A percentile compares a stretch with the other conserved stretches of the same genome.
Evolutionary conservation across 2,888 invertebrate genomes (phyloP).

Genomic region (Mechanitis mazaeus): DNA sequence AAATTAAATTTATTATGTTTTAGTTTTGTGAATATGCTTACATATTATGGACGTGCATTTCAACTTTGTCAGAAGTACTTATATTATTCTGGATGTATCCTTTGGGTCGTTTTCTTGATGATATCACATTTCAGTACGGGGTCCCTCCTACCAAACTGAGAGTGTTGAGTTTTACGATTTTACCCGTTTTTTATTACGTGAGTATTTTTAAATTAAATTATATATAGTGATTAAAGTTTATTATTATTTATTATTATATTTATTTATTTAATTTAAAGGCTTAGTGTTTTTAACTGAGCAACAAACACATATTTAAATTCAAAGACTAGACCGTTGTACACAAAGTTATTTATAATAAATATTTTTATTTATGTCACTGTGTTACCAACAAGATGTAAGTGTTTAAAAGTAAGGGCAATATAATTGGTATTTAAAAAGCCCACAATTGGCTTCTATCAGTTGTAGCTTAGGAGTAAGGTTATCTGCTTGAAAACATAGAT

Average conservation of each 20-base stretch:
- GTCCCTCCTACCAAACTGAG: constrained; percentile 35
- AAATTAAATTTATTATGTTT: constrained; percentile 12
- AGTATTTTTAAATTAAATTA: constrained; percentile 19
- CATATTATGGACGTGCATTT: constrained; percentile 33
- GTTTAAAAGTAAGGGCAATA: no score
- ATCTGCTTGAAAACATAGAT: no score
- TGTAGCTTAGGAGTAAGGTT: no score
- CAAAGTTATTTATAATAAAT: no score
- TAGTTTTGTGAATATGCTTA: constrained; percentile 34
- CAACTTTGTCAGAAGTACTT: constrained; percentile 36
- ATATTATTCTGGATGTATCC: constrained; percentile 45
- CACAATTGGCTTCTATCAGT: no score
- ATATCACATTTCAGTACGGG: constrained; percentile 47
- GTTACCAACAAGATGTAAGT: no score
- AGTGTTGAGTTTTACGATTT: constrained; percentile 33
- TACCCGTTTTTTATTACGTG: constrained; percentile 44
- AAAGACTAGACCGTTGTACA: no score
- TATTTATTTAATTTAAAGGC: neutral
- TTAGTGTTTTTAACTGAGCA: neutral
- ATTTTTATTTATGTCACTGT: no score
- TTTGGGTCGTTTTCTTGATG: constrained; percentile 45
- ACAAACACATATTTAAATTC: neutral
- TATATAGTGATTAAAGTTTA: neutral
- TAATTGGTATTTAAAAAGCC: no score
- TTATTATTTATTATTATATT: neutral